Conservation (phyloP, 2,797 vertebrate species). For the Lindbergichthys nudifrons region DNA sequence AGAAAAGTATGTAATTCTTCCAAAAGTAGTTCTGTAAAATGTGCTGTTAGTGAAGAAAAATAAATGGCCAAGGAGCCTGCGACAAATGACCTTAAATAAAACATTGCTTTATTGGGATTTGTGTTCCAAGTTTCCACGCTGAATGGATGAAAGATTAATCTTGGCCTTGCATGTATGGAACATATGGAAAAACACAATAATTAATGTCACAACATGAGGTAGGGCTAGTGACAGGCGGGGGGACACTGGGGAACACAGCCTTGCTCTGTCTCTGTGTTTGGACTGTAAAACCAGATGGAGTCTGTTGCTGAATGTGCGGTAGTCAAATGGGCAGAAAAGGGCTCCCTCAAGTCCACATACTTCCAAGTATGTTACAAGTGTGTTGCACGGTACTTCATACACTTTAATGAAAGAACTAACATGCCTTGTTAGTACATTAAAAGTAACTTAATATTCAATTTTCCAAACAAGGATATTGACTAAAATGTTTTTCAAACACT, state of each 20-base stretch:
- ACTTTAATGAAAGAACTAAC: constrained; percentile 42
- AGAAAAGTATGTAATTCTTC: constrained; percentile 72
- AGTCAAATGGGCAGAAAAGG: constrained; percentile 62
- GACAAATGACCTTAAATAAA: constrained; percentile 78
- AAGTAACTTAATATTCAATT: background rate
- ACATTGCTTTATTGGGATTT: constrained; percentile 73
- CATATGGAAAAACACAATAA: constrained; percentile 84
- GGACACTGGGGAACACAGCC: constrained; percentile 73
- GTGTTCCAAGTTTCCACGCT: constrained; percentile 76
- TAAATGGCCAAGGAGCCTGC: constrained; percentile 66
- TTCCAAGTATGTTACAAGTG: constrained; percentile 56
- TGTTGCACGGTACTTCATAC: constrained; percentile 23
- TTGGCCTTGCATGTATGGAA: constrained; percentile 76
- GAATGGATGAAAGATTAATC: constrained; percentile 75
- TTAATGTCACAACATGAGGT: constrained; percentile 83
- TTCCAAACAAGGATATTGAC: background rate
- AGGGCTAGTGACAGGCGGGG: constrained; percentile 69
- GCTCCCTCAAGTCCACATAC: constrained; percentile 50
- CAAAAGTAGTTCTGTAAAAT: constrained; percentile 72
- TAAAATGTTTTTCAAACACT: constrained; percentile 17
- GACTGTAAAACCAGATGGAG: constrained; percentile 79
- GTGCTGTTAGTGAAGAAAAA: constrained; percentile 73
- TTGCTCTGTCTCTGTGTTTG: constrained; percentile 75
- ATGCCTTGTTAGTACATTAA: constrained; percentile 40
- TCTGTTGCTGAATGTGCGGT: constrained; percentile 65